Conservation (phyloP, 2,888 invertebrate species). For the Philereme vetulata region DNA sequence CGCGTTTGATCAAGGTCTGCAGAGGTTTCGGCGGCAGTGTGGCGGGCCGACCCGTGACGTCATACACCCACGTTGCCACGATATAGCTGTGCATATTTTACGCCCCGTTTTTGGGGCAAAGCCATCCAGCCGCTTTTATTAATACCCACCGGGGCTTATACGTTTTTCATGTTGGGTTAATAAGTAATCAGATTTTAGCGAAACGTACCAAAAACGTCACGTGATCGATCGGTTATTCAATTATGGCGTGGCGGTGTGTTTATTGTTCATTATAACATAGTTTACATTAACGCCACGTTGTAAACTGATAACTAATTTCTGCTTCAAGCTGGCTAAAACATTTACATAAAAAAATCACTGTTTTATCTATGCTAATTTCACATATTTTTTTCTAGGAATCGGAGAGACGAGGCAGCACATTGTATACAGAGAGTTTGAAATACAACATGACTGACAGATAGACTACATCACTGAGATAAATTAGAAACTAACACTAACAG, state of each 20-base stretch:
- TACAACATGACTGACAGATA: slow-evolving; percentile 9
- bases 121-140: slow-evolving; percentile 59
- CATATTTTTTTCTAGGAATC: too few relatives aligned
- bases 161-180: slow-evolving; percentile 39
- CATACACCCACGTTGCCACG: slow-evolving; percentile 53
- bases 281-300: slow-evolving; percentile 1
- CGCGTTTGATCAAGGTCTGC: slow-evolving; percentile 65
- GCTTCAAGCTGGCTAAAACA: not conserved
- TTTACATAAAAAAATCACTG: not conserved
- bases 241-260: slow-evolving; percentile 16
- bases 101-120: slow-evolving; percentile 65
- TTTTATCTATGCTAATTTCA: too few relatives aligned
- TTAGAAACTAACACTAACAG: slow-evolving; percentile 16
- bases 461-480: slow-evolving; percentile 11
- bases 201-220: slow-evolving; percentile 20
- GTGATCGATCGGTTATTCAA: slow-evolving; percentile 24
- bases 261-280: slow-evolving; percentile 5
- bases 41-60: slow-evolving; percentile 75
- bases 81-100: slow-evolving; percentile 67
- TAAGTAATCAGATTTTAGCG: slow-evolving; percentile 33
- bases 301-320: slow-evolving; percentile 2
- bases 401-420: not conserved
- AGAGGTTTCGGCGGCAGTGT: slow-evolving; percentile 64
- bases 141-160: slow-evolving; percentile 43
- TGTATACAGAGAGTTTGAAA: slow-evolving; percentile 11